Conservation (phyloP, 53 echinoderm and acorn worm species). For the Antedon mediterranea region DNA sequence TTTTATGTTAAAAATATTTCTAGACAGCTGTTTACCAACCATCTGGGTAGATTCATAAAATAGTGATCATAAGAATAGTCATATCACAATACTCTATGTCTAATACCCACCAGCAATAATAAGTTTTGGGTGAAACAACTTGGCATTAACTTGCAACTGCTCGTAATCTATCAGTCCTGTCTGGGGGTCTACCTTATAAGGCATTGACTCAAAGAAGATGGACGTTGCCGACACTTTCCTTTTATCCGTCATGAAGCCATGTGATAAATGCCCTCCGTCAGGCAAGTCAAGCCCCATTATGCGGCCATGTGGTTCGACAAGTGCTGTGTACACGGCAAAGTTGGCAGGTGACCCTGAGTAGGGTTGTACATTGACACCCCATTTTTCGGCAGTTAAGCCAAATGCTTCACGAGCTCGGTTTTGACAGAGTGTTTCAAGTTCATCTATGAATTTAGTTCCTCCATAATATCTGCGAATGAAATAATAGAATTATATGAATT, state of each 20-base stretch:
- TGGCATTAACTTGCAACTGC: constrained; percentile 54
- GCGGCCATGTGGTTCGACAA: constrained; percentile 78
- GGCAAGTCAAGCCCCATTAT: constrained; percentile 97
- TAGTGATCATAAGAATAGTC: too few species aligned
- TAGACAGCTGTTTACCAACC: too few species aligned
- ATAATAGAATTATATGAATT: too few species aligned
- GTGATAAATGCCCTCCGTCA: constrained; percentile 87
- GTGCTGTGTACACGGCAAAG: constrained; percentile 83
- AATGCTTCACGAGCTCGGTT: constrained; percentile 64
- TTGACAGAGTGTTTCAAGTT: constrained; percentile 58
- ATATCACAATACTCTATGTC: neutral
- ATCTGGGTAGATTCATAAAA: too few species aligned
- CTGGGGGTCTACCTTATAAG: constrained; percentile 64
- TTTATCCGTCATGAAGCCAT: constrained; percentile 84
- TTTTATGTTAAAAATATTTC: too few species aligned
- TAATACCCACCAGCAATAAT: constrained; percentile 72
- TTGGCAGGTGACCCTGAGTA: constrained; percentile 96
- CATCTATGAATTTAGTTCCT: constrained; percentile 68
- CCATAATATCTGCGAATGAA: constrained; percentile 59
- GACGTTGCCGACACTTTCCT: constrained; percentile 97
- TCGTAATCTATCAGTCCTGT: constrained; percentile 75
- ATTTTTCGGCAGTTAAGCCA: constrained; percentile 54
- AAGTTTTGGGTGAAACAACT: constrained; percentile 71
- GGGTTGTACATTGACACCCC: constrained; percentile 97
- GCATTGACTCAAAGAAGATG: constrained; percentile 95